phyloP scores from a whole-genome alignment of 1,140 invertebrate genomes.

The Calycopis cecrops region DNA sequence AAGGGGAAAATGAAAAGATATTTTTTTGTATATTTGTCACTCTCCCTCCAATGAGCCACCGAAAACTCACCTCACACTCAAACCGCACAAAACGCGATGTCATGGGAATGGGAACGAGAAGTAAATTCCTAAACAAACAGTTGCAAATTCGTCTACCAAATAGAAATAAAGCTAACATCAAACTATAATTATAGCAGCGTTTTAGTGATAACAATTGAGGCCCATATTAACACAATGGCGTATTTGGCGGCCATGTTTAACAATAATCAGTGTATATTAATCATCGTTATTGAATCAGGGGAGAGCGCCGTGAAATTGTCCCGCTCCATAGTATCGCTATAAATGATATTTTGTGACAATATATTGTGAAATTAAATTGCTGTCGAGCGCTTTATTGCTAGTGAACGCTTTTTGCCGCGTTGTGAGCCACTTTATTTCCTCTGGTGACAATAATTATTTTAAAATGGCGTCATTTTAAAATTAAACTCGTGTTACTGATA shows the following conservation, averaged over 20 bases:
- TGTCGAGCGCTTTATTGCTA: neutral
- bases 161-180: neutral
- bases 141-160: neutral
- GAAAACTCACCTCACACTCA: too few relatives aligned
- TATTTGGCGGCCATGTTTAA: neutral
- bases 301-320: neutral
- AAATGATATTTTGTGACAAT: conserved; percentile 3
- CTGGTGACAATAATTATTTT: too few relatives aligned
- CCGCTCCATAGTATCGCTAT: neutral
- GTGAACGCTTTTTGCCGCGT: neutral
- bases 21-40: neutral
- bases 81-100: too few relatives aligned
- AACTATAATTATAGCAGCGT: conserved; percentile 1
- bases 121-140: neutral
- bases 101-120: too few relatives aligned
- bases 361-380: conserved; percentile 6
- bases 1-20: too few relatives aligned
- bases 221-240: neutral
- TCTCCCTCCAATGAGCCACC: neutral
- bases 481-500: too few relatives aligned
- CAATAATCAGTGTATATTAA: conserved; percentile 2
- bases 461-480: too few relatives aligned
- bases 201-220: conserved; percentile 2
- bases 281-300: conserved; percentile 4
- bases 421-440: too few relatives aligned